Evolutionary conservation across 2,888 invertebrate genomes (phyloP).

Genomic region (Limnephilus auricula): DNA sequence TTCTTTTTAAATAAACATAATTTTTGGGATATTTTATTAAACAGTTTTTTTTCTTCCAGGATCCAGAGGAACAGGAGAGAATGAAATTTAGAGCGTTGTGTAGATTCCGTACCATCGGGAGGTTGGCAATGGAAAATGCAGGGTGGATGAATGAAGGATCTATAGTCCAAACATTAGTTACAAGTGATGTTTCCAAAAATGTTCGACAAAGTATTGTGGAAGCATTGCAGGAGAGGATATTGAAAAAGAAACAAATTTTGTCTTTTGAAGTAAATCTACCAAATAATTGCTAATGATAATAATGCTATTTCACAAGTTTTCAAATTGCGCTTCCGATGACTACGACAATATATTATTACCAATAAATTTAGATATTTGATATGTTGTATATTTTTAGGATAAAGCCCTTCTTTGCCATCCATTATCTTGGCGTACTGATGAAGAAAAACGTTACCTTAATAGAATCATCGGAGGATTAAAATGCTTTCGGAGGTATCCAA

Average conservation of each 20-base stretch:
- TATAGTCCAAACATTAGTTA: background rate
- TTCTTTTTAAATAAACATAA: background rate
- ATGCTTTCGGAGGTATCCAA: conserved; percentile 80
- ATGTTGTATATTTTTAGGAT: conserved; percentile 74
- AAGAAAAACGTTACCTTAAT: conserved; percentile 79
- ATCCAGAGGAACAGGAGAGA: conserved; percentile 72
- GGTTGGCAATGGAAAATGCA: conserved; percentile 78
- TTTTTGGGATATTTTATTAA: background rate
- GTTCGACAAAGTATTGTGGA: conserved; percentile 17
- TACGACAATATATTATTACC: too few relatives aligned
- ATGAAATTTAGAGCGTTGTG: conserved; percentile 75
- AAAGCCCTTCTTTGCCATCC: conserved; percentile 80
- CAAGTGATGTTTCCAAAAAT: background rate
- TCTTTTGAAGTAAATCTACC: conserved; percentile 5
- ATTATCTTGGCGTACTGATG: conserved; percentile 76
- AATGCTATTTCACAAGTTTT: background rate
- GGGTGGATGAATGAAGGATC: conserved; percentile 75
- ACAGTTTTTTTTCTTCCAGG: conserved; percentile 68
- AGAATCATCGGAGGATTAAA: conserved; percentile 79
- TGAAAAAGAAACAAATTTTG: conserved; percentile 41
- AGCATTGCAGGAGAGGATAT: conserved; percentile 12
- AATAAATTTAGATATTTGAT: background rate
- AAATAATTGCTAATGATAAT: background rate
- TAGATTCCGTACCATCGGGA: conserved; percentile 78
- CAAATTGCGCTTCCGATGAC: background rate